A percentile compares a stretch with the other conserved stretches of the same genome.
phyloP scores from a whole-genome alignment of 2,888 invertebrate species.

The Callimorpha dominula region DNA sequence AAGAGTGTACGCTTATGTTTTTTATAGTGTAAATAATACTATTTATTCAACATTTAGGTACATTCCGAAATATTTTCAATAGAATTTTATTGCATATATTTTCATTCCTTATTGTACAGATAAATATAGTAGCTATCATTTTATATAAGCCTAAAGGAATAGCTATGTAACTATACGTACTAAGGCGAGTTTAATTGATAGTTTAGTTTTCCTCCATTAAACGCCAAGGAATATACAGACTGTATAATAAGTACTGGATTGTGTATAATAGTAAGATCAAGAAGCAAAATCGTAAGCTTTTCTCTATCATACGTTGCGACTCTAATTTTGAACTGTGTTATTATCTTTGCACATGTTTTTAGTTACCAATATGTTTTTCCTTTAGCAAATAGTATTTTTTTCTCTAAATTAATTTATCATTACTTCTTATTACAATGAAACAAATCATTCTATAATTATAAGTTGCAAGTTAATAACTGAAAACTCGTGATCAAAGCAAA shows the following conservation, averaged over 20 bases:
- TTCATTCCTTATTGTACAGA: no score
- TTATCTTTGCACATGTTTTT: not conserved
- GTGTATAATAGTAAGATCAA: not conserved
- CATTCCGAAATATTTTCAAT: not conserved
- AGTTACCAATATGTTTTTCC: not conserved
- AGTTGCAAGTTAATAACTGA: slow-evolving; percentile 34
- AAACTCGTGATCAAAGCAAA: slow-evolving; percentile 21
- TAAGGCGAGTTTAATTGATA: not conserved
- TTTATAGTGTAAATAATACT: not conserved
- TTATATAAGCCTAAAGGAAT: not conserved
- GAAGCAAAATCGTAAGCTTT: not conserved
- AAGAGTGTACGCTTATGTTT: slow-evolving; percentile 8
- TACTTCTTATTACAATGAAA: slow-evolving; percentile 9
- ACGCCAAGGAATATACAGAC: not conserved
- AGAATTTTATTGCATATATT: not conserved
- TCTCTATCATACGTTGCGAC: not conserved
- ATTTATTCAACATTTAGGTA: not conserved
- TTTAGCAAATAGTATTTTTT: not conserved
- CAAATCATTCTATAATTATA: slow-evolving; percentile 33
- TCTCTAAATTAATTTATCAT: not conserved
- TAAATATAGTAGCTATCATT: not conserved
- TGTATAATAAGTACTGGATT: not conserved
- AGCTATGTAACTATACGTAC: not conserved
- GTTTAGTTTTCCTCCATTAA: not conserved
- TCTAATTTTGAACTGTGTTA: not conserved